These are phyloP conservation scores for Muscina levida DNA, from an alignment of 2,888 invertebrate genomes.

Conservation along the genomic window DNA sequence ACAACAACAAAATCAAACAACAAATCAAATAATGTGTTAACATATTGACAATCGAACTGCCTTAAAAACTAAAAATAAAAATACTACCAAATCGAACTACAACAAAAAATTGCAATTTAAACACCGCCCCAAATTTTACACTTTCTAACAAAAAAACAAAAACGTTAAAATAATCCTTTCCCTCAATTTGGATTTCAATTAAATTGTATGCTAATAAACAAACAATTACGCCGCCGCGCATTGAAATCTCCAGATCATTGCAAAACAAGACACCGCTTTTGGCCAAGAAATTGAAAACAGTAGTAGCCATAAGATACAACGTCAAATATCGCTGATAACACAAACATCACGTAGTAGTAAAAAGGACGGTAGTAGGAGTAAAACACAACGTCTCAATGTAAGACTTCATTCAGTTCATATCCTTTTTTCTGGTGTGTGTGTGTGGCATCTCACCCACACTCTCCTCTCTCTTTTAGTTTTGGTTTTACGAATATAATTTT, in stretches of 20 bases:
- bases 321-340: constrained; percentile 85
- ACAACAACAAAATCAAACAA: background rate
- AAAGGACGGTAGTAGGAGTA: constrained; percentile 84
- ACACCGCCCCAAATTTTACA: too few relatives aligned
- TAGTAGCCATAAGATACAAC: constrained; percentile 82
- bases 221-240: too few relatives aligned
- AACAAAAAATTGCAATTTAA: background rate
- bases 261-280: constrained; percentile 82
- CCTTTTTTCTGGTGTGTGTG: background rate
- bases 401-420: constrained; percentile 75
- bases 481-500: constrained; percentile 17
- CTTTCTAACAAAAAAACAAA: too few relatives aligned
- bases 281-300: constrained; percentile 84
- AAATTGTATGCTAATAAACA: constrained; percentile 32
- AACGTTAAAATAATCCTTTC: too few relatives aligned
- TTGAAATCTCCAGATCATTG: constrained; percentile 68
- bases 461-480: constrained; percentile 5
- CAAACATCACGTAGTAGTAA: constrained; percentile 81
- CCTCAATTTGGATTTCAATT: background rate
- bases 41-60: constrained; percentile 41
- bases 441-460: background rate
- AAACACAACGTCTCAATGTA: constrained; percentile 89
- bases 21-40: constrained; percentile 28
- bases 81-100: constrained; percentile 31
- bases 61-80: constrained; percentile 37